Base-by-base conservation (phyloP, 1,140 invertebrate genomes). In the Antheraea mylitta region DNA sequence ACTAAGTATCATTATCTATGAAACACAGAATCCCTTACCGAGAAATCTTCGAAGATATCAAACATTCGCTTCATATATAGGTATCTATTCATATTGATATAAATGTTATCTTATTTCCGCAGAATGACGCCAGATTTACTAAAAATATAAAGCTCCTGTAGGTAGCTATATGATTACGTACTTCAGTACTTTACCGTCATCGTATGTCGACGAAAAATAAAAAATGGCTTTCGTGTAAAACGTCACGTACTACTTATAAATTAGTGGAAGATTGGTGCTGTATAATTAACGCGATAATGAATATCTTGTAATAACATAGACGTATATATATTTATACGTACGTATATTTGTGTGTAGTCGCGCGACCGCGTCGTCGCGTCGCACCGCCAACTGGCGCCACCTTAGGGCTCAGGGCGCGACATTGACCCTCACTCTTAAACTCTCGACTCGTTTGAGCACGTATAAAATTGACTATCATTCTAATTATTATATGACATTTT, bases 221-320 rank as follows among this genome's bases (percentile, higher is more conserved):
- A 66, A 58, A 42, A 30, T 30, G 19, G 36, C 18, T 58, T 37
- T 58, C 65, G 65, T 66, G 48, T 48, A 58, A 37, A 66, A 58
- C 65, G 65, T 66, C 65, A 66, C 65, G 65, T 66, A 38, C 65
- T n/a, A 53, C 18, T 64, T 45, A 67, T 73, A 68, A 71, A 73
- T 73, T 73, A 69, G 65, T 66, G 59, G 71, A 67, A 69, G 61
- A 69, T 65, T 66, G 58, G 48, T 64, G 58, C 58, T 72, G 65
- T 77, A 68, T 77, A 74, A 74, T 77, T 71, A 77, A 74, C 63
- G 62, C 62, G 68, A 75, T 74, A 74, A 73, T 70, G 66, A 68
- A 63, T 67, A 58, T 60, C 36, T 48, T 61, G 30, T 30, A 61
- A 48, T 53, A 63, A 70, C 70, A 65, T 68, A 62, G 61, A 65